Conservation (phyloP, 2,797 vertebrate species). For the Cuculus canorus region DNA sequence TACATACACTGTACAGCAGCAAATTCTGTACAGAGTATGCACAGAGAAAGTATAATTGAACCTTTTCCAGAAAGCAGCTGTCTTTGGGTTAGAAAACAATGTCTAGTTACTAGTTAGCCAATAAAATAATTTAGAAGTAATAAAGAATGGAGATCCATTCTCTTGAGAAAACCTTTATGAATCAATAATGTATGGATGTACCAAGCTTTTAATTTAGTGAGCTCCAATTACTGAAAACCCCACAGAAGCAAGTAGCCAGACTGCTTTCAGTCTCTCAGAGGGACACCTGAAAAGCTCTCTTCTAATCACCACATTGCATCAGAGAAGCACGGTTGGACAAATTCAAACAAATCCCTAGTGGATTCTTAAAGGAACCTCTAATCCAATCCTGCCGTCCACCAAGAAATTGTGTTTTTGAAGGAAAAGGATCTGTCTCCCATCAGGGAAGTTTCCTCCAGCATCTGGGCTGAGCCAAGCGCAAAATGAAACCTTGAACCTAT, state of each 20-base stretch:
- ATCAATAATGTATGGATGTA: background rate
- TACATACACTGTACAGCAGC: background rate
- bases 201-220: background rate
- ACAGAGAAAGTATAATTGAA: background rate
- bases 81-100: background rate
- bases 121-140: background rate
- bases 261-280: background rate
- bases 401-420: slow-evolving; percentile 7
- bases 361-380: slow-evolving; percentile 13
- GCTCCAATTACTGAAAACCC: background rate
- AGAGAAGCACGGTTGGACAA: background rate
- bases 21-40: background rate
- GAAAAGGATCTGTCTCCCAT: slow-evolving; percentile 22
- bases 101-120: background rate
- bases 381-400: background rate
- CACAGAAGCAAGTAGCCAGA: background rate
- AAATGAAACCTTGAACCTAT: slow-evolving; percentile 46
- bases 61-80: background rate
- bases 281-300: background rate
- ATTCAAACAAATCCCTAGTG: background rate
- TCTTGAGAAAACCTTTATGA: background rate
- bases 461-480: slow-evolving; percentile 36
- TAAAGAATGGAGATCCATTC: background rate
- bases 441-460: background rate
- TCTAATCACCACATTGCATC: background rate